Percentiles rank a stretch among this genome's conserved stretches.
Evolutionary conservation across 2,888 invertebrate species (phyloP).

Genomic region (Sinelater perroti): DNA sequence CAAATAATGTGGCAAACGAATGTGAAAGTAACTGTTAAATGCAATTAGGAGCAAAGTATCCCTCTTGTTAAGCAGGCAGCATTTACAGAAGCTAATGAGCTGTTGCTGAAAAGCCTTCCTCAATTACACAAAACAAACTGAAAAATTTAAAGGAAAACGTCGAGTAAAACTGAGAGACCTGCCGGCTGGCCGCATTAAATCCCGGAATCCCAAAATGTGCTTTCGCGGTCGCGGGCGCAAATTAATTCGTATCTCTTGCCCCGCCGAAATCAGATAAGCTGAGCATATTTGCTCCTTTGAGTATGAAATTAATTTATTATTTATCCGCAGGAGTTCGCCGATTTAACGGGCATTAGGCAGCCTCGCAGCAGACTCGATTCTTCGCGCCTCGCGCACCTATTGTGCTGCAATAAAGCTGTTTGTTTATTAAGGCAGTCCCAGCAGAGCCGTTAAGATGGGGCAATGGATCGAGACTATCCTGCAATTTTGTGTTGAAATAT

Average conservation of each 20-base stretch:
- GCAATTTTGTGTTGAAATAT: conserved; percentile 11
- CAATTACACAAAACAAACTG: no score
- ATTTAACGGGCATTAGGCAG: conserved; percentile 3
- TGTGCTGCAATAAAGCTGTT: conserved; percentile 6
- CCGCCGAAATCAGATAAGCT: conserved; percentile 19
- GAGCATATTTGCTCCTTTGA: conserved; percentile 17
- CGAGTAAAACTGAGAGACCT: no score
- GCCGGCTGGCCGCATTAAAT: no score
- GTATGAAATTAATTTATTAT: conserved; percentile 24
- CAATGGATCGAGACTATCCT: conserved; percentile 9
- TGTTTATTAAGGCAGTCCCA: conserved; percentile 13
- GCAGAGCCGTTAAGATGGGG: background rate
- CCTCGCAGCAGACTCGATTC: no score
- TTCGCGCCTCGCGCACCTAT: background rate
- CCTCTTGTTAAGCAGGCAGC: no score
- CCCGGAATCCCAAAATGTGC: conserved; percentile 1
- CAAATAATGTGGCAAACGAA: no score
- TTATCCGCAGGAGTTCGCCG: conserved; percentile 9
- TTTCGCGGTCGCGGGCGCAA: conserved; percentile 1
- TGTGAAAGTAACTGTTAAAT: no score
- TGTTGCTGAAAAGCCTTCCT: no score
- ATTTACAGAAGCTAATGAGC: no score
- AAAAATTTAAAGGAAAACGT: no score
- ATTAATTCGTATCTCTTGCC: conserved; percentile 22
- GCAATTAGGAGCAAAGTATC: no score